Percentiles rank a stretch among this genome's conserved stretches.
Conservation (phyloP, 2,888 invertebrate genomes). For the Eueremaeus valkanovi region DNA sequence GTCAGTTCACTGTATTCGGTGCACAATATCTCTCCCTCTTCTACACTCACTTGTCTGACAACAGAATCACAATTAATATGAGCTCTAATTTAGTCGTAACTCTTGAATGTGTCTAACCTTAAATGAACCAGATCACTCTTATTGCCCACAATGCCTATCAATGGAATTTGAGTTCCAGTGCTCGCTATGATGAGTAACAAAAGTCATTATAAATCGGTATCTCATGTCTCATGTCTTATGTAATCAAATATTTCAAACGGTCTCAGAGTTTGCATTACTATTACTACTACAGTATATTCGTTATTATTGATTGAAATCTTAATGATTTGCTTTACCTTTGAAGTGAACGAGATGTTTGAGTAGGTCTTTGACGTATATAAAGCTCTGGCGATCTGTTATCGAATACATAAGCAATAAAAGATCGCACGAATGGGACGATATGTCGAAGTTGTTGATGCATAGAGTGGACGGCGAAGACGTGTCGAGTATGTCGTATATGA, state of each 20-base stretch:
- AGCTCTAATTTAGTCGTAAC: neutral
- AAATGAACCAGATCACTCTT: conserved; percentile 87
- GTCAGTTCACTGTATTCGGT: conserved; percentile 39
- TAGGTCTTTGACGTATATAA: conserved; percentile 73
- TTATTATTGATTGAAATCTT: conserved; percentile 36
- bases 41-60: conserved; percentile 70
- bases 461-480: conserved; percentile 62
- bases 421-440: conserved; percentile 15
- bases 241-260: too few relatives aligned
- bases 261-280: too few relatives aligned
- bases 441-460: neutral
- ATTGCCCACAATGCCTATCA: conserved; percentile 76
- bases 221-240: too few relatives aligned
- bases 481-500: conserved; percentile 84
- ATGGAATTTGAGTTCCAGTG: conserved; percentile 28
- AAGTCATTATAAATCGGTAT: too few relatives aligned
- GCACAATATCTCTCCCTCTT: conserved; percentile 62
- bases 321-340: conserved; percentile 45
- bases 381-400: conserved; percentile 78
- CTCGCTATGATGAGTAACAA: conserved; percentile 1
- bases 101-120: conserved; percentile 46
- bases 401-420: conserved; percentile 75
- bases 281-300: neutral
- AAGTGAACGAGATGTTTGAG: conserved; percentile 61
- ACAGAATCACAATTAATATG: neutral